Conservation (phyloP, 1,140 invertebrate genomes). For the Bacillus rossius region DNA sequence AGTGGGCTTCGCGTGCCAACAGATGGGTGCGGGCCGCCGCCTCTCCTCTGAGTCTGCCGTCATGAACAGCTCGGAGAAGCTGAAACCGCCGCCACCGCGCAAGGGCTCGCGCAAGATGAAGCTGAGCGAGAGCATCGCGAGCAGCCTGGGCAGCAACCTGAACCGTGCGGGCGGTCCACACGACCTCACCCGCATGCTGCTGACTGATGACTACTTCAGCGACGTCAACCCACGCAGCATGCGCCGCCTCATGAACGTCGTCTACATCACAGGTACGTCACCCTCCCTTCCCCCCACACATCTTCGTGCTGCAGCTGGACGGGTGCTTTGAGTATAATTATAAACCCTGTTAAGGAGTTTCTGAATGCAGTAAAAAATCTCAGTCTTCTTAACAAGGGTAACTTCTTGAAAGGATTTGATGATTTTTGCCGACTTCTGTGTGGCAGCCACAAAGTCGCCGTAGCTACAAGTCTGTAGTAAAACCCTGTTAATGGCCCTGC, state of each 20-base stretch:
- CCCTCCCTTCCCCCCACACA: too few relatives aligned
- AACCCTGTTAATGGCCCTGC: too few relatives aligned
- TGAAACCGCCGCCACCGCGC: slow-evolving; percentile 42
- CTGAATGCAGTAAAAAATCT: too few relatives aligned
- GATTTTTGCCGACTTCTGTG: too few relatives aligned
- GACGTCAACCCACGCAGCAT: slow-evolving; percentile 97
- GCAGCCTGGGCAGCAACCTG: slow-evolving; percentile 81
- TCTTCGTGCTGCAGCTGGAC: background rate
- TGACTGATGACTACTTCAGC: slow-evolving; percentile 94
- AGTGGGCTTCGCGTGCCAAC: too few relatives aligned
- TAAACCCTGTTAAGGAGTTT: too few relatives aligned
- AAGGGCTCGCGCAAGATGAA: slow-evolving; percentile 63
- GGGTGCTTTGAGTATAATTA: too few relatives aligned
- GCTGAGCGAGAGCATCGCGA: slow-evolving; percentile 81
- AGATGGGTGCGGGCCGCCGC: slow-evolving; percentile 49
- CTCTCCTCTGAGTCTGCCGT: slow-evolving; percentile 65
- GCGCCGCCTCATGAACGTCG: slow-evolving; percentile 94
- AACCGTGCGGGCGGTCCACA: slow-evolving; percentile 64
- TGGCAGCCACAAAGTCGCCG: too few relatives aligned
- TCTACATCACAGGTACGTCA: slow-evolving; percentile 91
- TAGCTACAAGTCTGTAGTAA: too few relatives aligned
- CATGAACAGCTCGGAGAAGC: slow-evolving; percentile 54
- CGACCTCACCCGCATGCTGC: slow-evolving; percentile 76
- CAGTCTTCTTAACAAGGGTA: too few relatives aligned
- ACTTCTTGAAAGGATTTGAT: too few relatives aligned